These are phyloP conservation scores for Heliconius nattereri DNA, from an alignment of 1,140 invertebrate species.

Conservation along the genomic window DNA sequence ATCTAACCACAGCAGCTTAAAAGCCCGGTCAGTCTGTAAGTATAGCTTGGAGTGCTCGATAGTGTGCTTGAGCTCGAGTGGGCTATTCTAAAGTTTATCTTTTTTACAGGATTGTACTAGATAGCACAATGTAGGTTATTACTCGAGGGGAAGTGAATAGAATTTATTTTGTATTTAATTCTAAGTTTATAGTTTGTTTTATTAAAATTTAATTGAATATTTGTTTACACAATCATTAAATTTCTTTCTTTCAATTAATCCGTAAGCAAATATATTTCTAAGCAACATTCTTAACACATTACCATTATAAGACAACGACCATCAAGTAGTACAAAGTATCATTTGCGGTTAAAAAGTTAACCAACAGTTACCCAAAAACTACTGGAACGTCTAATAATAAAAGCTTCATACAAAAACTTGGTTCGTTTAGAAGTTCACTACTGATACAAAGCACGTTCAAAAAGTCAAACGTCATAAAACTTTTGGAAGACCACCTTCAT, in stretches of 20 bases:
- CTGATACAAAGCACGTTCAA: conserved; percentile 14
- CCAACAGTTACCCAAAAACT: background rate
- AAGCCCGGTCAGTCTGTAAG: conserved; percentile 35
- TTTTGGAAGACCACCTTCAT: conserved; percentile 1
- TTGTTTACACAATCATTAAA: too few species aligned
- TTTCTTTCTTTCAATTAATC: too few species aligned
- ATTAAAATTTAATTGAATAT: background rate
- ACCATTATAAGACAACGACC: background rate
- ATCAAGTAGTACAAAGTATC: background rate
- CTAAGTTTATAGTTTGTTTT: background rate
- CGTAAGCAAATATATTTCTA: too few species aligned
- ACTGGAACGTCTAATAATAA: background rate
- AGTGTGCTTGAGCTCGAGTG: conserved; percentile 20
- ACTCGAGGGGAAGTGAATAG: background rate
- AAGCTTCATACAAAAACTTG: conserved; percentile 8
- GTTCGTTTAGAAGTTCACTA: conserved; percentile 1
- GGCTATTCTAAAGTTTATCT: conserved; percentile 18
- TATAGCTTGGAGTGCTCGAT: conserved; percentile 19
- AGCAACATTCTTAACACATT: too few species aligned
- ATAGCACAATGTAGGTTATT: conserved; percentile 11
- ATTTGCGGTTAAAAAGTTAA: background rate
- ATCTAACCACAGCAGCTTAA: conserved; percentile 23
- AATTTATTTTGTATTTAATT: background rate
- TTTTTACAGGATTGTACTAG: conserved; percentile 12
- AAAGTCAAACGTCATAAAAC: conserved; percentile 4